These are phyloP conservation scores for Nysson spinosus DNA, from an alignment of 2,888 invertebrate genomes.

Conservation along the genomic window DNA sequence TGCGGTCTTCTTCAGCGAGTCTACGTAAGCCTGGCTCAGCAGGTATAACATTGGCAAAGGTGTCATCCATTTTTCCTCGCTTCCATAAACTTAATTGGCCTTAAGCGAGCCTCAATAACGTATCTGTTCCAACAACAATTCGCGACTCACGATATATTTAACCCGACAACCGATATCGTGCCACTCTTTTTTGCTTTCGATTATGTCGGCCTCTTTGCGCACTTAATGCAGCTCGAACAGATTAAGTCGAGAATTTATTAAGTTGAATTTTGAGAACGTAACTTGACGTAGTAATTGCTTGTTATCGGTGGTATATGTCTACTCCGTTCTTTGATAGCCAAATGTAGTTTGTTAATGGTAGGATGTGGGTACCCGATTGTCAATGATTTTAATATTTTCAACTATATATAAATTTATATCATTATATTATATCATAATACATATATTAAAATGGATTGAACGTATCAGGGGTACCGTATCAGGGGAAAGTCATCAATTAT, in stretches of 20 bases:
- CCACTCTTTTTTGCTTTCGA: slow-evolving; percentile 8
- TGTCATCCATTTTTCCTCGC: slow-evolving; percentile 47
- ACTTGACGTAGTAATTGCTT: slow-evolving; percentile 34
- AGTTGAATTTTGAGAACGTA: slow-evolving; percentile 20
- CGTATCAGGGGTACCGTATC: no score
- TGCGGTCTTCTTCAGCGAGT: slow-evolving; percentile 51
- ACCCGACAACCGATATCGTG: slow-evolving; percentile 22
- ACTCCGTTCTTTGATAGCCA: no score
- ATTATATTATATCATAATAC: no score
- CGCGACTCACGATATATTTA: slow-evolving; percentile 1
- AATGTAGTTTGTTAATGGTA: no score
- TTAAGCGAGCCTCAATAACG: slow-evolving; percentile 28
- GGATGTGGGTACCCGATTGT: no score
- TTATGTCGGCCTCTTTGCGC: not conserved
- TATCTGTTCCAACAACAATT: slow-evolving; percentile 6
- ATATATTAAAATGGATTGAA: no score
- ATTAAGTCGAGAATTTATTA: slow-evolving; percentile 33
- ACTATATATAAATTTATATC: no score
- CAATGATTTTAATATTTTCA: no score
- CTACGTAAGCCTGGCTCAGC: slow-evolving; percentile 6
- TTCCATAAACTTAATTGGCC: slow-evolving; percentile 30
- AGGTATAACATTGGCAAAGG: slow-evolving; percentile 21
- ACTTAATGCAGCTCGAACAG: not conserved
- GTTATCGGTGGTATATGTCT: slow-evolving; percentile 31
- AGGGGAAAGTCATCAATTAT: no score